Base-by-base conservation (phyloP, 2,113 vertebrate species). In the Atherinomorus stipes region DNA sequence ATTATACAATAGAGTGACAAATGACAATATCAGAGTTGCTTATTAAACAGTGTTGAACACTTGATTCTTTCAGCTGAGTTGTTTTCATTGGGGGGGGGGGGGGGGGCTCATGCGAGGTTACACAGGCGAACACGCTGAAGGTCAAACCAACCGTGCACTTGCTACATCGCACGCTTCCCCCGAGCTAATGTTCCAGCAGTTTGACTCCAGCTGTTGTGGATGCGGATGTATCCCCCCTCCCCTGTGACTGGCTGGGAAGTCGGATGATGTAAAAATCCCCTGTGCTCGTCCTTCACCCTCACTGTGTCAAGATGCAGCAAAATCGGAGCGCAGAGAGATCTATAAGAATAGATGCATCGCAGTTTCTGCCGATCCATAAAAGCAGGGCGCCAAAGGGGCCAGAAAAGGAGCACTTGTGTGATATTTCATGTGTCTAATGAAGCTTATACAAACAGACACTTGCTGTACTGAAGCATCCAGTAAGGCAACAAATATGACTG, bases 41-140 rank as follows among this genome's bases (percentile, higher is more conserved):
- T 88, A 91, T 85, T 91, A 91, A 90, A 90, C 64, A 37, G 71
- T 86, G 60, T 78, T 53, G 62, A 79, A 82, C 50, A 68, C 58
- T 64, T 63, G 11, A 26, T 44, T 63, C 57, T 50, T 76, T 68
- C 61, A 52, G 4, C 31, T 61, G 28, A 5, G 12, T 34, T 78
- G 0, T 47, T 59, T 54, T 16, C 3, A 18, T 18, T 44, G 9
- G 11, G 5, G 9, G 31, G 40, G 11, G 5, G 9, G 31, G 40
- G 11, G 52, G 10, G 7, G 18, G 40, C 21, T 53, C 5, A 4
- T 40, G 31, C 31, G 31, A 34, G 31, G 31, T 34, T 34, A 34
- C 4, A 34, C 7, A 34, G 9, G 5, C 31, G 7, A 6, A 73
- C n/a, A 63, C 63, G 52, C 16, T 71, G 66, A 71, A 81, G 85